Percentiles rank a stretch among this genome's conserved stretches.
Conservation (phyloP, 1,140 invertebrate species). For the Octopus bimaculoides region DNA sequence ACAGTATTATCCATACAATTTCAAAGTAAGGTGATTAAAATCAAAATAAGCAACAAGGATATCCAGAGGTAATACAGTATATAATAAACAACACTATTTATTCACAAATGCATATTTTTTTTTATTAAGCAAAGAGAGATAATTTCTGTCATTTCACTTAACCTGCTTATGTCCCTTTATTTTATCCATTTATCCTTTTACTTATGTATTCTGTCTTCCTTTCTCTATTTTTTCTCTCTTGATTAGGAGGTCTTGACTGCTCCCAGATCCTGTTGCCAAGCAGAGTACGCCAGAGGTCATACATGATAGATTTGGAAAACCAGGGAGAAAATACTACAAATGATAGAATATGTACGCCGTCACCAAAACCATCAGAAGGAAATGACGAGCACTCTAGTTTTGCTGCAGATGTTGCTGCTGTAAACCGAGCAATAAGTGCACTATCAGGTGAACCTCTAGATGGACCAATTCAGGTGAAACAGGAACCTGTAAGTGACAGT, state of each 20-base stretch:
- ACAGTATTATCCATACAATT: no score
- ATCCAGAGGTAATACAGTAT: no score
- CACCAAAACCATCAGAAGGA: conserved; percentile 4
- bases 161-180: no score
- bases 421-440: conserved; percentile 10
- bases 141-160: no score
- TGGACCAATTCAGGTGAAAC: not conserved
- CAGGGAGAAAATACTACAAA: not conserved
- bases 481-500: conserved; percentile 13
- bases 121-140: no score
- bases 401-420: conserved; percentile 10
- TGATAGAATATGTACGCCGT: not conserved
- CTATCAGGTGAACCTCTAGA: conserved; percentile 2
- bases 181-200: no score
- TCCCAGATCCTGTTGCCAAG: conserved; percentile 21
- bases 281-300: conserved; percentile 4
- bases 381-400: conserved; percentile 6
- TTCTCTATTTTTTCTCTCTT: not conserved
- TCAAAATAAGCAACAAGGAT: no score
- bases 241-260: conserved; percentile 21
- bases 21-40: no score
- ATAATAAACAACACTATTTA: no score
- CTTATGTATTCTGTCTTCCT: not conserved
- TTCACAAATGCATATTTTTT: no score
- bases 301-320: not conserved